Base-by-base conservation (phyloP, 2,113 vertebrate genomes). In the Dicentrarchus labrax region DNA sequence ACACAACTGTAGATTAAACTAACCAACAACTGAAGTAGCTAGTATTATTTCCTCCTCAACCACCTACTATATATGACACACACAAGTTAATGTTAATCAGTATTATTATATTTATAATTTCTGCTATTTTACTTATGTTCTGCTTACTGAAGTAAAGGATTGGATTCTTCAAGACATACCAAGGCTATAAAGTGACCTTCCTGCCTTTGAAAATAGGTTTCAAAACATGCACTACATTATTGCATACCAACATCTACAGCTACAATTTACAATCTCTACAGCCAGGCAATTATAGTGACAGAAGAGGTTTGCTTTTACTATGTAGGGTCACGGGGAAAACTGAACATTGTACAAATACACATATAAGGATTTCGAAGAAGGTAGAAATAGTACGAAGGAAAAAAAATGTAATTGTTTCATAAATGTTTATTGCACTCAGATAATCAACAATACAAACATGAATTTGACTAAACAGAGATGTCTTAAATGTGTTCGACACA, bases 381-480 rank as follows among this genome's bases (percentile, higher is more conserved):
- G 39, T 57, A 21, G 10, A 10, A 57, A 38, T 22, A n/a, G 8
- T 17, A 47, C 17, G 6, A 74, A 76, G 4, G n/a, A n/a, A 66
- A n/a, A 10, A 47, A 39, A 69, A 19, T 30, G 22, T n/a, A 57
- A 38, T 60, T 65, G 8, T 83, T 89, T 86, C 70, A 67, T 83
- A 76, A 86, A 83, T 87, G 45, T 92, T 95, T 95, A 95, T 96
- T 95, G 94, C 94, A 95, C 94, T 90, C 89, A 88, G 82, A 89
- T 94, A 82, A 88, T 90, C 80, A 94, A 94, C 91, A 87, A 89
- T 89, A 93, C 93, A 95, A 89, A 95, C 84, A 92, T 76, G 77
- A 65, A 82, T 83, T 59, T 71, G 70, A 92, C 57, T 80, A 91
- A 79, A 85, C 78, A 85, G 62, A 70, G 41, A 74, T 53, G 50